Evolutionary conservation across 2,888 invertebrate species (phyloP), one percentile per base, ranked within the genome.

Genomic region (Caenorhabditis drosophilae): DNA sequence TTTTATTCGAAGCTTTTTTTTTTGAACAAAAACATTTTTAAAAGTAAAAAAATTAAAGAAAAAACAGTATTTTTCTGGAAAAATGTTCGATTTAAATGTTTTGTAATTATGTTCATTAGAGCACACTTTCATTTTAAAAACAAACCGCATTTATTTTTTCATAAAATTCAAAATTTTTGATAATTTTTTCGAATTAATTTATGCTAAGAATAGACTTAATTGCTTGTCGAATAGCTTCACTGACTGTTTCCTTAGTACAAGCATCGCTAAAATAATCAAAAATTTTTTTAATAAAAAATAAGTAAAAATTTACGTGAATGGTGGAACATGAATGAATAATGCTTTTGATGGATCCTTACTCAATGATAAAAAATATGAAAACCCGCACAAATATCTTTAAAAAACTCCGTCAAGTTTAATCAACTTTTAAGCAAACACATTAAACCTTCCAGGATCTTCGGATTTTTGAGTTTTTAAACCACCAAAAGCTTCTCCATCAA

Each of bases 301-400:
- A 44, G 4, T 12, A 35, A 35, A 18, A 36, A 46, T 46, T 44
- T 18, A 66, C 66, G 67, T 59, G 31, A 73, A 68, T 0, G 64
- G 44, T 15, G 75, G 75, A 6, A 75, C 68, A 41, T 75, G 75
- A n/a, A 75, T 55, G 60, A 75, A 75, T 12, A 75, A 63, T 1
- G 70, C 49, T 27, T 67, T 69, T 0, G 54, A 46, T 35, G 56
- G 45, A 20, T 69, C 64, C 11, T 69, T 48, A 35, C 63, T 51
- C 2, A 73, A 56, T 18, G 73, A 73, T 11, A 73, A 50, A 36
- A 66, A 75, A 41, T 73, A 75, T 15, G 75, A 75, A 58, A 67
- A 75, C 7, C 73, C 71, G 35, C 75, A 75, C 7, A 75, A 62
- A 41, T 73, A 75, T 59, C 72, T n/a, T n/a, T n/a, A n/a, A n/a